A percentile compares a stretch with the other conserved stretches of the same genome.
Conservation (phyloP, 2,797 vertebrate genomes). For the Darevskia nairensis region DNA sequence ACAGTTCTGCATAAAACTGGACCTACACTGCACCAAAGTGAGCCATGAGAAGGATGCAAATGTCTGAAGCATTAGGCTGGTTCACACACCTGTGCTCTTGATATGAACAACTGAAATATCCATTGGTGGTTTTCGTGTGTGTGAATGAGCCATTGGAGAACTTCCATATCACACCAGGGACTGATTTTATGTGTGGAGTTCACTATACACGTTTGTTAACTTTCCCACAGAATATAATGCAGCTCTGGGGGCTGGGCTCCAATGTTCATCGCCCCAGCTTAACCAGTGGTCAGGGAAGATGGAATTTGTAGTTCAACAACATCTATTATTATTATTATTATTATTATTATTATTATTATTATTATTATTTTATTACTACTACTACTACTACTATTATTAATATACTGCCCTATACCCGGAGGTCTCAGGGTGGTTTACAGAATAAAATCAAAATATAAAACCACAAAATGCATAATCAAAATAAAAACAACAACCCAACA, state of each 20-base stretch:
- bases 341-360: no score
- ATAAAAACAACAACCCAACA: no score
- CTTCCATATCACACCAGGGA: neutral
- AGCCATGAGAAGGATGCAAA: neutral
- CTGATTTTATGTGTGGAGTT: neutral
- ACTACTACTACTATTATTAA: no score
- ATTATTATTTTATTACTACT: no score
- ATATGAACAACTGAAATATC: neutral
- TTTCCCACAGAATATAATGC: no score
- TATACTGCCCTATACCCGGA: no score
- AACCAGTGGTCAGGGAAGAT: no score
- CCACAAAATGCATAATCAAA: no score
- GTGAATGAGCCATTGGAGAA: neutral
- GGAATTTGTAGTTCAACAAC: no score
- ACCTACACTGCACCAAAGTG: neutral
- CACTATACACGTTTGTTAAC: neutral
- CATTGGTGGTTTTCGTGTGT: neutral
- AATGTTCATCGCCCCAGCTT: no score
- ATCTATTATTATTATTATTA: no score
- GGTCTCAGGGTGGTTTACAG: neutral
- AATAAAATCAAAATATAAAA: neutral
- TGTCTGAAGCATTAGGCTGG: neutral
- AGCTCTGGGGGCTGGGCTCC: no score
- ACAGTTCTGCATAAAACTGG: slow-evolving; percentile 33
- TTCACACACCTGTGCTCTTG: neutral